Evolutionary conservation across 1,140 invertebrate genomes (phyloP).

Genomic region (Cotesia glomerata): DNA sequence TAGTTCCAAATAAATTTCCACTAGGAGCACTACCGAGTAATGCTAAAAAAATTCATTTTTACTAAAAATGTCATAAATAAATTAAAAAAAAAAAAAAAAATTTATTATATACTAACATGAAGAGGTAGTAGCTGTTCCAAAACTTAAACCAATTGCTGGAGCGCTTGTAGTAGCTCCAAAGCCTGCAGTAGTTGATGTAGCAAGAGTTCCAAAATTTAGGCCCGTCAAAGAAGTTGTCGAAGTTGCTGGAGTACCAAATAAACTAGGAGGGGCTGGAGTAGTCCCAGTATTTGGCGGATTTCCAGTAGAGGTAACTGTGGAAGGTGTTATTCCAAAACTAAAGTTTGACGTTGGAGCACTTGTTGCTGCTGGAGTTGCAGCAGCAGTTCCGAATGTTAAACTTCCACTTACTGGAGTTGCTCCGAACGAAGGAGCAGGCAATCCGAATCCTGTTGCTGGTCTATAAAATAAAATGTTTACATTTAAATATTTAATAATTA

Average conservation of each 20-base stretch:
- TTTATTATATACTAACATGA: conserved; percentile 38
- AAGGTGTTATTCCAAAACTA: conserved; percentile 42
- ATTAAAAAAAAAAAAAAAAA: conserved; percentile 19
- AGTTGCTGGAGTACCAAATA: conserved; percentile 38
- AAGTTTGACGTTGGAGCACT: conserved; percentile 43
- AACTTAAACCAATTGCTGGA: conserved; percentile 44
- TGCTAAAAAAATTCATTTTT: conserved; percentile 39
- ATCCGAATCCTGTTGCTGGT: conserved; percentile 39
- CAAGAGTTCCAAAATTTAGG: conserved; percentile 42
- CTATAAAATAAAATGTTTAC: conserved; percentile 25
- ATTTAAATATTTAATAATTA: background rate
- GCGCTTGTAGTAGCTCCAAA: conserved; percentile 51
- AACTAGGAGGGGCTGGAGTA: conserved; percentile 23
- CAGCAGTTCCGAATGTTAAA: conserved; percentile 36
- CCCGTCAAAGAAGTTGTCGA: conserved; percentile 40
- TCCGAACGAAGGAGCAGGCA: conserved; percentile 40
- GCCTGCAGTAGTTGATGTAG: conserved; percentile 35
- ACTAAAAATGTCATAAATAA: conserved; percentile 24
- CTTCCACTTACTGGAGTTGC: conserved; percentile 29
- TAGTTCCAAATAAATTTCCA: conserved; percentile 54
- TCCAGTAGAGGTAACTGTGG: conserved; percentile 31
- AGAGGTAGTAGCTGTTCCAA: conserved; percentile 48
- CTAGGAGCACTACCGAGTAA: conserved; percentile 45
- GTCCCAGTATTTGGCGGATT: conserved; percentile 34
- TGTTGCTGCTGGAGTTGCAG: conserved; percentile 32